phyloP scores from a whole-genome alignment of 2,113 vertebrate genomes.

The Motacilla alba region DNA sequence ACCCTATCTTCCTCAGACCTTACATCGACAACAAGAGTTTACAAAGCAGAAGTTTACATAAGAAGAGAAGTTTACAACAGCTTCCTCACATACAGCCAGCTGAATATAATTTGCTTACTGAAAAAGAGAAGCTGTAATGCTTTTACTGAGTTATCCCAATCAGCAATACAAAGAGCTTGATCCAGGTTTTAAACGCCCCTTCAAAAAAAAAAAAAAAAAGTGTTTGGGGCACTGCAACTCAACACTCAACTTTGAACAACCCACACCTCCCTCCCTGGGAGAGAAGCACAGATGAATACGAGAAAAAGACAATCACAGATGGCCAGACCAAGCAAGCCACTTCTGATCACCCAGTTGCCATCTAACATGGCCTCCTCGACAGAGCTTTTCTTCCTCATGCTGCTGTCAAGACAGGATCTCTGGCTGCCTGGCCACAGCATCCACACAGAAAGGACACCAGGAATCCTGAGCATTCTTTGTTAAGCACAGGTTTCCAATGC shows the following conservation, averaged over 20 bases:
- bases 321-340: background rate
- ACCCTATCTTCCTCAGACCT: background rate
- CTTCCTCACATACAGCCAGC: background rate
- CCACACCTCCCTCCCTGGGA: background rate
- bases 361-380: background rate
- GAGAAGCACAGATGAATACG: background rate
- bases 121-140: background rate
- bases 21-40: background rate
- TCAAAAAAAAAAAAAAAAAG: background rate
- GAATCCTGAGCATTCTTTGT: background rate
- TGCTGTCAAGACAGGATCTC: background rate
- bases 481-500: background rate
- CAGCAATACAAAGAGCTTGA: background rate
- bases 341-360: background rate
- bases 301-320: constrained; percentile 13
- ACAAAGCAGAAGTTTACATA: background rate
- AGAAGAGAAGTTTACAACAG: background rate
- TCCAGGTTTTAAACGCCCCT: background rate
- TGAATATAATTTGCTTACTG: background rate
- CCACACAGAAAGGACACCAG: background rate
- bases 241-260: background rate
- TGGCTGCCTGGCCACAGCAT: fast-evolving
- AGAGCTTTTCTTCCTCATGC: background rate
- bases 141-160: background rate
- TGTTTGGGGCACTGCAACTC: background rate